Conservation (phyloP, 2,888 invertebrate species). For the Gisinianus flammeolus region DNA sequence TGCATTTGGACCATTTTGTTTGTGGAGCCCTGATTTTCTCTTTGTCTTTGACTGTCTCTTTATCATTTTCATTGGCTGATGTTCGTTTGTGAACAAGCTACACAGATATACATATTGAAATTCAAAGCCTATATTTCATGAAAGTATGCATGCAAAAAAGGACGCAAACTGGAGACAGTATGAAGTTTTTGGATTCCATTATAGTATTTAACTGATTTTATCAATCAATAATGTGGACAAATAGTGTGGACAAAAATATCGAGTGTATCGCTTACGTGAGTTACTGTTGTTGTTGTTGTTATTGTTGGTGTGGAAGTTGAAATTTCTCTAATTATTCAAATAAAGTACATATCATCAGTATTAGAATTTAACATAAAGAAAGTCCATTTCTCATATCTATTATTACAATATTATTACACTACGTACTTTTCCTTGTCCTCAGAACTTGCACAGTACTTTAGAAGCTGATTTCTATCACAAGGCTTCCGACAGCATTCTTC, state of each 20-base stretch:
- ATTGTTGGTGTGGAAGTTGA: too few relatives aligned
- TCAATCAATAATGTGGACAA: too few relatives aligned
- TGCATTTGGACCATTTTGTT: neutral
- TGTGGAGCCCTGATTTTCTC: neutral
- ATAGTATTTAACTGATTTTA: too few relatives aligned
- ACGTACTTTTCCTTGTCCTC: neutral
- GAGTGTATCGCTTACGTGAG: too few relatives aligned
- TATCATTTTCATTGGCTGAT: neutral
- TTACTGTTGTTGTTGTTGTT: too few relatives aligned
- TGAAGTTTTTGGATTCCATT: too few relatives aligned
- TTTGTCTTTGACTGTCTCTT: neutral
- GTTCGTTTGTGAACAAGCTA: slow-evolving; percentile 20
- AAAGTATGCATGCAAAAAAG: too few relatives aligned
- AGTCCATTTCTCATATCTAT: neutral
- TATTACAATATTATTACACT: too few relatives aligned
- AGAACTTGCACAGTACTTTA: slow-evolving; percentile 31
- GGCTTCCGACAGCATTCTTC: slow-evolving; percentile 34
- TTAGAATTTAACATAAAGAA: neutral
- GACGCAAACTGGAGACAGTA: too few relatives aligned
- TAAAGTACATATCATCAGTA: too few relatives aligned
- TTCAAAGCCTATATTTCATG: neutral
- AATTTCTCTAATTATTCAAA: too few relatives aligned
- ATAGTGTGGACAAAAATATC: too few relatives aligned
- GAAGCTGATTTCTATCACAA: slow-evolving; percentile 13
- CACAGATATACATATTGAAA: neutral